Evolutionary conservation across 2,113 vertebrate species (phyloP), one percentile per base, ranked within the genome.

Genomic region (Bos javanicus): DNA sequence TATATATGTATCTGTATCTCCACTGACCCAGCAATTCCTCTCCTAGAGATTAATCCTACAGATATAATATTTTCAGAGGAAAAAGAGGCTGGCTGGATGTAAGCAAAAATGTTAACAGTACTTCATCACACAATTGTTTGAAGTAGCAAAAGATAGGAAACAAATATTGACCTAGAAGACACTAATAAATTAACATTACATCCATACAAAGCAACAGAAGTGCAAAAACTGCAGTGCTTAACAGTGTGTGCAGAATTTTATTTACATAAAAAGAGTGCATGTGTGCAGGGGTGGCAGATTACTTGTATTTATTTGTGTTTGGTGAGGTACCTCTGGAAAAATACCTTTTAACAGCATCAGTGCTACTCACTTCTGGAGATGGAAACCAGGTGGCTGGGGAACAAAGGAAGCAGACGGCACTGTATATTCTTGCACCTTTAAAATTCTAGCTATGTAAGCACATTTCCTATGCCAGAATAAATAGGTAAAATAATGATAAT

Each of bases 401-500:
- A 11, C 33, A 84, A 33, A 78, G 46, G 82, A 81, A 74, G 23
- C 12, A 86, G 50, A 71, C 14, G 14, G 85, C 12, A 93, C 5
- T 83, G n/a, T 50, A 87, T 81, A 89, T 83, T 67, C 52, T 67
- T 81, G 13, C 2, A 91, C n/a, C 30, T 97, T 94, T 56, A 88
- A 21, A 94, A 94, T 94, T 95, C 7, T 23, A 95, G 86, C 36
- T 81, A 71, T 39, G 48, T 84, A 64, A 94, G 92, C 43, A 94
- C 14, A 95, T 94, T 85, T 88, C 33, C 36, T 90, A 80, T 36
- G 88, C 3, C 56, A 95, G 92, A 96, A 59, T 76, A 91, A 90
- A 82, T 26, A 67, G 28, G 33, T 62, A 93, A 90, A 80, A 21
- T n/a, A 54, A 93, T 10, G n/a, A n/a, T 76, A 83, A 87, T 56